Percentiles rank a stretch among this genome's conserved stretches.
These are phyloP conservation scores for Microplitis mediator DNA, from an alignment of 1,140 invertebrate species.

Conservation along the genomic window DNA sequence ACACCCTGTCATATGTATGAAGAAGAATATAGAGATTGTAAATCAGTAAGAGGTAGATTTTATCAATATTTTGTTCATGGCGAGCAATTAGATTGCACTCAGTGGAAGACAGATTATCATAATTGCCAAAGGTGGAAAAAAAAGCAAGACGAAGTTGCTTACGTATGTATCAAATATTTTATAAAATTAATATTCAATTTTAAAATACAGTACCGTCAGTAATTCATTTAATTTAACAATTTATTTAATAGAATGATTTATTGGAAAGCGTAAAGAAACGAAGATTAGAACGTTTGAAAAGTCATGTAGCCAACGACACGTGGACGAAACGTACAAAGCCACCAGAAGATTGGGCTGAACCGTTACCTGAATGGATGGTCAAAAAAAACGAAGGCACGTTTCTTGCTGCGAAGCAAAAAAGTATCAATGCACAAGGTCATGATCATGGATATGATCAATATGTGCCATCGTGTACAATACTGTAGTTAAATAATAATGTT, in stretches of 20 bases:
- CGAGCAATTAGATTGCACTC: slow-evolving; percentile 71
- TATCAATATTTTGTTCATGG: slow-evolving; percentile 87
- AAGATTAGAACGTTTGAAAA: slow-evolving; percentile 66
- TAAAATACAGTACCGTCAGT: too few relatives aligned
- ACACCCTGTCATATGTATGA: background rate
- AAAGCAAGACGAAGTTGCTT: slow-evolving; percentile 68
- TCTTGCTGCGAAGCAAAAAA: slow-evolving; percentile 68
- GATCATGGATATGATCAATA: slow-evolving; percentile 28
- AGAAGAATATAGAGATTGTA: slow-evolving; percentile 68
- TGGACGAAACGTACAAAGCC: slow-evolving; percentile 79
- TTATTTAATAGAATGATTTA: slow-evolving; percentile 72
- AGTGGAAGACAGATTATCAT: slow-evolving; percentile 78
- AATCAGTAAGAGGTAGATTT: slow-evolving; percentile 73
- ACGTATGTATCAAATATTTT: slow-evolving; percentile 65
- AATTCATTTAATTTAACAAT: too few relatives aligned
- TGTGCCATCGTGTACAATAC: slow-evolving; percentile 9
- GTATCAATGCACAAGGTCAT: slow-evolving; percentile 63
- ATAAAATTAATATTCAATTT: too few relatives aligned
- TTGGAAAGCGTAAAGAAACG: slow-evolving; percentile 75
- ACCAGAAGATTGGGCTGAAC: slow-evolving; percentile 78
- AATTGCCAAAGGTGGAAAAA: slow-evolving; percentile 76
- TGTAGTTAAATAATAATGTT: too few relatives aligned
- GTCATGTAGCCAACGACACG: slow-evolving; percentile 75
- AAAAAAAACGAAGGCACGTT: slow-evolving; percentile 72
- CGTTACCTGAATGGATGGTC: slow-evolving; percentile 75